These are phyloP conservation scores for Menidia beryllina DNA, from an alignment of 2,113 vertebrate species.

Conservation along the genomic window DNA sequence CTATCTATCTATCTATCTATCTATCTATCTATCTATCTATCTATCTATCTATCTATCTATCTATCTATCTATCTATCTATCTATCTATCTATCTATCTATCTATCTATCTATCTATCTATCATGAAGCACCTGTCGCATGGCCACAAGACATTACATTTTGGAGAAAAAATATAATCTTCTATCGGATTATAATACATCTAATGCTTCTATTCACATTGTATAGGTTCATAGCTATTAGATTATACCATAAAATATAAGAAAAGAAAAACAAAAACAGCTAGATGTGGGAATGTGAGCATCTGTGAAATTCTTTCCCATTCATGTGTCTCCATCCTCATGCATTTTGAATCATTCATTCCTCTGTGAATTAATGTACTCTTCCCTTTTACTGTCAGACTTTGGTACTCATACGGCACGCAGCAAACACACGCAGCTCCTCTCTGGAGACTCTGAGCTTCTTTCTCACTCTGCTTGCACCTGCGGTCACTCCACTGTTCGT, in stretches of 20 bases:
- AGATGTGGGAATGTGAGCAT: neutral
- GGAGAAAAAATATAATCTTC: neutral
- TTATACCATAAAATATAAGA: neutral
- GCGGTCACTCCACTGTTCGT: conserved; percentile 90
- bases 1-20: too few species aligned
- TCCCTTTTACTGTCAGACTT: conserved; percentile 79
- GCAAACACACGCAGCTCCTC: conserved; percentile 83
- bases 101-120: too few species aligned
- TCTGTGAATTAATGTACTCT: conserved; percentile 50
- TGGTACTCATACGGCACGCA: conserved; percentile 87
- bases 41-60: too few species aligned
- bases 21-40: too few species aligned
- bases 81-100: too few species aligned
- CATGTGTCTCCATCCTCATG: conserved; percentile 22
- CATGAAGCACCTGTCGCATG: neutral
- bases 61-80: too few species aligned
- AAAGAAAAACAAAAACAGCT: neutral
- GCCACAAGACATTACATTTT: neutral
- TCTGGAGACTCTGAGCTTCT: conserved; percentile 89
- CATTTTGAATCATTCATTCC: conserved; percentile 36
- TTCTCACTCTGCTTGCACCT: conserved; percentile 90
- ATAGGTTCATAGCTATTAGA: neutral
- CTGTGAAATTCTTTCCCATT: conserved; percentile 25
- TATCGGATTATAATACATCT: neutral
- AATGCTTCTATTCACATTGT: neutral